These are phyloP conservation scores for Shinisaurus crocodilurus DNA, from an alignment of 2,113 vertebrate genomes.

Conservation along the genomic window DNA sequence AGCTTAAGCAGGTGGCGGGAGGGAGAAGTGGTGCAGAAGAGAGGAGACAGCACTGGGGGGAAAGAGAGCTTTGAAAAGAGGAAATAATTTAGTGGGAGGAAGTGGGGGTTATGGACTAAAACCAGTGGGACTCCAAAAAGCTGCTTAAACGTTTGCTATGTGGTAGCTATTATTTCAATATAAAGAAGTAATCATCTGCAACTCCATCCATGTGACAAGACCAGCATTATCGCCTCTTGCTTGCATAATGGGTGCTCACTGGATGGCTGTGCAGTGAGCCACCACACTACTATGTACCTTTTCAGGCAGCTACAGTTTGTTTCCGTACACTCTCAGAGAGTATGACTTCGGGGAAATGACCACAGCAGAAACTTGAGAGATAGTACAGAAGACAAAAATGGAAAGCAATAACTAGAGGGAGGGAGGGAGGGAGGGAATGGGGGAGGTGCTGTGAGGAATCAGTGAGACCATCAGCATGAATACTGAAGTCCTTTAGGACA, in stretches of 20 bases:
- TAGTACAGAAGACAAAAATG: neutral
- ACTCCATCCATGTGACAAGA: neutral
- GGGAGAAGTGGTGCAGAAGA: neutral
- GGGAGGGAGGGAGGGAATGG: neutral
- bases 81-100: neutral
- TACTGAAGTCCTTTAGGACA: neutral
- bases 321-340: too few relatives aligned
- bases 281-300: too few relatives aligned
- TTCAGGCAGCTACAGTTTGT: neutral
- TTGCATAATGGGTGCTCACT: neutral
- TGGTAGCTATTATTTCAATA: neutral
- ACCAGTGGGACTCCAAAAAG: neutral
- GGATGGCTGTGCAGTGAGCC: neutral
- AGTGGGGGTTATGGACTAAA: neutral
- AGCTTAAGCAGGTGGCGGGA: neutral
- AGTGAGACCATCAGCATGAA: neutral
- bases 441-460: neutral
- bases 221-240: neutral
- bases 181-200: neutral
- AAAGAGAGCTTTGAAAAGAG: neutral
- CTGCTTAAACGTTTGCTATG: neutral
- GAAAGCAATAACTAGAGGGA: neutral
- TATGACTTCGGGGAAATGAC: neutral
- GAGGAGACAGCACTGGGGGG: neutral
- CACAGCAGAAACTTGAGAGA: neutral